Conservation (phyloP, 1,140 invertebrate genomes). For the Apocrypta bakeri region DNA sequence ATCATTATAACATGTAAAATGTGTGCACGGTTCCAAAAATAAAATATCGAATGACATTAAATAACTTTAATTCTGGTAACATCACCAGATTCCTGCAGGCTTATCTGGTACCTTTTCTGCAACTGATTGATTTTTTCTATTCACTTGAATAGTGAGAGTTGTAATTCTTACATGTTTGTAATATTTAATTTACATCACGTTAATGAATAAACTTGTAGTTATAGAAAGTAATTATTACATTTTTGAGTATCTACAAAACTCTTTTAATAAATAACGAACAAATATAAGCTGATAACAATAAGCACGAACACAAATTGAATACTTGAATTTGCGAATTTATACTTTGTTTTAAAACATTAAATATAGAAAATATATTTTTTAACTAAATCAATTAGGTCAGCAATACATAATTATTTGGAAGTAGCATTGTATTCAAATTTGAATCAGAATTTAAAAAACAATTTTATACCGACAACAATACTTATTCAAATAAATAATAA, state of each 20-base stretch:
- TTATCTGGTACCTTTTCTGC: constrained; percentile 28
- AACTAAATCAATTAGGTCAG: no score
- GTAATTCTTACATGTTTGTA: not conserved
- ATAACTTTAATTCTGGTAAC: constrained; percentile 32
- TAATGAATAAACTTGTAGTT: no score
- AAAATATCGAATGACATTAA: constrained; percentile 40
- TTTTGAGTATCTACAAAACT: no score
- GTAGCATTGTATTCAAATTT: not conserved
- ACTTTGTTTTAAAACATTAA: no score
- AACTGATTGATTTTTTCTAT: constrained; percentile 35
- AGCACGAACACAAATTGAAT: no score
- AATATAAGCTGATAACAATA: no score
- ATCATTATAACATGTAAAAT: constrained; percentile 24
- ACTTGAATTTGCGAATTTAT: no score
- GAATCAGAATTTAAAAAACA: not conserved
- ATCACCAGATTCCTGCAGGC: constrained; percentile 36
- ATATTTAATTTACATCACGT: not conserved
- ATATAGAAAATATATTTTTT: no score
- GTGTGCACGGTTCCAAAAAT: constrained; percentile 38
- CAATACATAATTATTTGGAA: no score
- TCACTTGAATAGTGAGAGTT: constrained; percentile 30
- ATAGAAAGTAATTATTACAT: no score
- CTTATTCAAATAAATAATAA: constrained; percentile 38
- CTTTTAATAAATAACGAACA: no score
- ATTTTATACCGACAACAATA: constrained; percentile 18